A percentile compares a stretch with the other conserved stretches of the same genome.
Evolutionary conservation across 2,113 vertebrate genomes (phyloP).

Genomic region (Verasper variegatus): DNA sequence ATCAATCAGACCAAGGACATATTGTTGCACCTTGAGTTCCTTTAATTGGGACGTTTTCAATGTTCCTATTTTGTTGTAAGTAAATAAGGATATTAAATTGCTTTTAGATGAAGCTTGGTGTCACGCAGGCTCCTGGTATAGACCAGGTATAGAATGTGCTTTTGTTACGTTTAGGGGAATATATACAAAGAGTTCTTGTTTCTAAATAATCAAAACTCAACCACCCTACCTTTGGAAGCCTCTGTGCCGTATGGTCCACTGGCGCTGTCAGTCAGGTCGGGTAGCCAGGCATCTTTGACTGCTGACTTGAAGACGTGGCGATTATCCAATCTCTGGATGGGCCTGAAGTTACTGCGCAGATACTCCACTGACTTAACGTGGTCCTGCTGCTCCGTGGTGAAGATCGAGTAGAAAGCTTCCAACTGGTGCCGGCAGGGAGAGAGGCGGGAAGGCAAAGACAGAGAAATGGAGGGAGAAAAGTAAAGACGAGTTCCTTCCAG

Average conservation of each 20-base stretch:
- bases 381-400: constrained; percentile 98
- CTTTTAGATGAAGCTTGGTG: too few species aligned
- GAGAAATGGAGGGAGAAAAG: not conserved
- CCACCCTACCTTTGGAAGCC: constrained; percentile 90
- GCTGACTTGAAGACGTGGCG: constrained; percentile 93
- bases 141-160: not conserved
- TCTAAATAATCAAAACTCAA: too few species aligned
- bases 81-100: not conserved
- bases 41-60: not conserved
- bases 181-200: too few species aligned
- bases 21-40: not conserved
- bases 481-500: not conserved
- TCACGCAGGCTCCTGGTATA: not conserved
- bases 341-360: constrained; percentile 95
- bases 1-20: not conserved
- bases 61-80: not conserved
- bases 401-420: constrained; percentile 98
- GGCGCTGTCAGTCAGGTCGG: constrained; percentile 87
- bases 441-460: not conserved
- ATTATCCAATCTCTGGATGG: constrained; percentile 88
- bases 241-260: constrained; percentile 90
- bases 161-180: too few species aligned
- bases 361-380: constrained; percentile 98
- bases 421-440: constrained; percentile 78
- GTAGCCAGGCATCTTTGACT: constrained; percentile 91